Base-by-base conservation (phyloP, 2,888 invertebrate species). In the Arenicola marina region DNA sequence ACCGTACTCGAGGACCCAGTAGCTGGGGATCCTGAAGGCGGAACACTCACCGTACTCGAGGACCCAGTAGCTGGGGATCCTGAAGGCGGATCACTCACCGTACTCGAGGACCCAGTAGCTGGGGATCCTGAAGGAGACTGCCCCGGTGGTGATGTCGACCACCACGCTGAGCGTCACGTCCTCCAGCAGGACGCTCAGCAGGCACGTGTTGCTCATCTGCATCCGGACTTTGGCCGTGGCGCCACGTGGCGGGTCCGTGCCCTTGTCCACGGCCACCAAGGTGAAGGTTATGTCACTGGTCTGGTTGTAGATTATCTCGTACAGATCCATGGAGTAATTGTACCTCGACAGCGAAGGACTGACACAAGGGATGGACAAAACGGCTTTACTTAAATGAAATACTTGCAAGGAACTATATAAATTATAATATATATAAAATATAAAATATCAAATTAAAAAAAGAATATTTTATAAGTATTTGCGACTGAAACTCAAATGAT, bases 121-220 rank as follows among this genome's bases (percentile, higher is more conserved):
- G 1, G 78, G 78, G n/a, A 77, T 61, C 29, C 72, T 61, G 15
- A 74, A 63, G 4, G 51, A 62, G 33, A 78, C 55, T 15, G 70
- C 72, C 21, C 76, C 77, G 2, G 71, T 74, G 3, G 65, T 46
- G 3, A 61, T 56, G 63, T 76, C 63, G 4, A 77, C 71, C 4
- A 45, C 46, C 21, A 75, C 61, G 29, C 65, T 54, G 51, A 71
- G 73, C 0, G 45, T 59, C 7, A 76, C 74, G 26, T 63, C 46
- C 38, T 73, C 70, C 51, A 64, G 75, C 29, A 72, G 62, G 18
- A 73, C 75, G 53, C 70, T 71, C 26, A 77, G 51, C 18, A 78
- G 70, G 59, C 78, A 78, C 1, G 75, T 75, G 69, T 76, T 78
- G 54, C 72, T 74, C 4, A 77, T 61, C 2, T 67, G 68, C n/a